Percentiles rank a stretch among this genome's conserved stretches.
phyloP scores from a whole-genome alignment of 1,140 invertebrate genomes.

The Panulirus ornatus region DNA sequence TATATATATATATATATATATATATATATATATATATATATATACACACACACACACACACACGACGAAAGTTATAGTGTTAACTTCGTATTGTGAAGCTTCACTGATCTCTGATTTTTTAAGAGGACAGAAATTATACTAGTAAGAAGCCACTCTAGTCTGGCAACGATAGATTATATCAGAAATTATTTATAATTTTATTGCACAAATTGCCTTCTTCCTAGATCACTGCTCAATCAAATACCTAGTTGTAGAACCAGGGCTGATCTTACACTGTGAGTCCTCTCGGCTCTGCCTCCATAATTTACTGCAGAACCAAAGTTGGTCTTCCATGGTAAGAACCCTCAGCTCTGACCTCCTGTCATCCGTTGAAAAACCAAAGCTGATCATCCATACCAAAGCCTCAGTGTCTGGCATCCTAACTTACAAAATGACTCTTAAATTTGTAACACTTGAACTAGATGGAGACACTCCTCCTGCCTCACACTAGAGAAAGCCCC shows the following conservation, averaged over 20 bases:
- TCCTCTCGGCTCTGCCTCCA: not conserved
- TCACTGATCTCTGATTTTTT: slow-evolving; percentile 25
- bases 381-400: not conserved
- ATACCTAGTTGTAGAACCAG: not conserved
- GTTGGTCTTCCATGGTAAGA: no score
- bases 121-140: not conserved
- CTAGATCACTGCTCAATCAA: slow-evolving; percentile 16
- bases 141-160: slow-evolving; percentile 26
- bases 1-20: slow-evolving; percentile 22
- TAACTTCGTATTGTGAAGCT: slow-evolving; percentile 10
- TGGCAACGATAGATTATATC: not conserved
- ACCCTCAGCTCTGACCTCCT: not conserved
- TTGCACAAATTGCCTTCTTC: not conserved
- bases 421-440: not conserved
- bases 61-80: not conserved
- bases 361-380: not conserved
- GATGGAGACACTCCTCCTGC: not conserved
- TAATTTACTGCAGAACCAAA: no score
- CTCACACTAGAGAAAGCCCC: no score
- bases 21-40: not conserved
- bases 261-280: not conserved
- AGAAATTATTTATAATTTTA: not conserved
- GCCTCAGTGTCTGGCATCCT: not conserved
- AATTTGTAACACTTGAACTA: not conserved
- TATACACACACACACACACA: not conserved